A percentile compares a stretch with the other conserved stretches of the same genome.
Evolutionary conservation across 2,888 invertebrate genomes (phyloP).

Genomic region (Chalcosyrphus nemorum): DNA sequence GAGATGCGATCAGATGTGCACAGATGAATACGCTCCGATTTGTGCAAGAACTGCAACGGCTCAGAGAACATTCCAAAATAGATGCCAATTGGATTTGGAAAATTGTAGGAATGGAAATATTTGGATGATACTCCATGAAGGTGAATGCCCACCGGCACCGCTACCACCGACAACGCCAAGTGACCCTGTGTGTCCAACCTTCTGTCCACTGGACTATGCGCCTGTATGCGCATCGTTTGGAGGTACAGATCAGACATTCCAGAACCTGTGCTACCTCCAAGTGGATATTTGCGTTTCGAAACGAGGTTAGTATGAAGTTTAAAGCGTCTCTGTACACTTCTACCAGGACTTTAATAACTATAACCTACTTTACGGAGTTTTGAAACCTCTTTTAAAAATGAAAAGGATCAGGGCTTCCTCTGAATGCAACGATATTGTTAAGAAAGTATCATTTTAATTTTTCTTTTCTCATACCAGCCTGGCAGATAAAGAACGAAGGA

Average conservation of each 20-base stretch:
- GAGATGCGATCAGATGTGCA: slow-evolving; percentile 44
- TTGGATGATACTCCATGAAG: slow-evolving; percentile 47
- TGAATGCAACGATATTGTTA: too few relatives aligned
- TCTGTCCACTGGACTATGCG: slow-evolving; percentile 29
- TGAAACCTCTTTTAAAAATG: too few relatives aligned
- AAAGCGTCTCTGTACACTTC: too few relatives aligned
- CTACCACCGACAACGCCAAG: neutral
- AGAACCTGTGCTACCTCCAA: slow-evolving; percentile 36
- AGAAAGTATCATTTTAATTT: neutral
- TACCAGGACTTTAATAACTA: too few relatives aligned
- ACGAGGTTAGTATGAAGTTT: slow-evolving; percentile 23
- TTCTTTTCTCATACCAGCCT: neutral
- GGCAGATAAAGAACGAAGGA: slow-evolving; percentile 42
- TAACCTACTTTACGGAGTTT: too few relatives aligned
- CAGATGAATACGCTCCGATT: slow-evolving; percentile 40
- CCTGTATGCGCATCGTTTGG: slow-evolving; percentile 44
- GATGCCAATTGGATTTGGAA: slow-evolving; percentile 53
- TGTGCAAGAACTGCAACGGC: slow-evolving; percentile 11
- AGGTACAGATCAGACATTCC: slow-evolving; percentile 34
- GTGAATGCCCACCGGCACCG: slow-evolving; percentile 21
- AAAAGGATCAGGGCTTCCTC: too few relatives aligned
- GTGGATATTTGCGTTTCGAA: slow-evolving; percentile 36
- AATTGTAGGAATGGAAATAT: slow-evolving; percentile 39
- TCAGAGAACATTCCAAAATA: slow-evolving; percentile 34
- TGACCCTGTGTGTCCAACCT: slow-evolving; percentile 21